Percentiles rank a stretch among this genome's conserved stretches.
phyloP scores from a whole-genome alignment of 2,113 vertebrate species.

The Bos indicus region DNA sequence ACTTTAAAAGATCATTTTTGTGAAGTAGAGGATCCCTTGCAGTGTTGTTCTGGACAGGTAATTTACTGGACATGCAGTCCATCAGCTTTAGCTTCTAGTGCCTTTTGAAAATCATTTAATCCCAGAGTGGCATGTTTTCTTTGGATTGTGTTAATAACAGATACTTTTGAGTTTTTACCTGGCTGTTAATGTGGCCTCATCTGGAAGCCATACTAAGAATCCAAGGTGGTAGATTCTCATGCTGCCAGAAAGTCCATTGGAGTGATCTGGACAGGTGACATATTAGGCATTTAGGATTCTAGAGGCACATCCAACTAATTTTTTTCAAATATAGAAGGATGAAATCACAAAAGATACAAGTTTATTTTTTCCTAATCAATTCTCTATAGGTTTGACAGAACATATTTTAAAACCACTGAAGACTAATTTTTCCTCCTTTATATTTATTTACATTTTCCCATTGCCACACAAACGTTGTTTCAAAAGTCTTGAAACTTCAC shows the following conservation, averaged over 20 bases:
- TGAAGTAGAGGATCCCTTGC: background rate
- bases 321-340: background rate
- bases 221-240: background rate
- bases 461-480: background rate
- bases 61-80: background rate
- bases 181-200: background rate
- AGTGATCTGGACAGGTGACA: background rate
- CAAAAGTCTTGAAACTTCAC: background rate
- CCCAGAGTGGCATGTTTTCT: background rate
- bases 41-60: background rate
- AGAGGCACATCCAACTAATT: background rate
- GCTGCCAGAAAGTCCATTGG: background rate
- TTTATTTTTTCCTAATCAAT: background rate
- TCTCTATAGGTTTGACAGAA: background rate
- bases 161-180: background rate
- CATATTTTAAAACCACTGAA: background rate
- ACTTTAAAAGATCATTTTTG: background rate
- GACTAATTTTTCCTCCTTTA: background rate
- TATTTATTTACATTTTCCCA: constrained; percentile 30
- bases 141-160: background rate
- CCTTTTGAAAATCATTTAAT: background rate
- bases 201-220: background rate
- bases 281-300: background rate
- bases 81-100: background rate
- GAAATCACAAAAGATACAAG: background rate